phyloP scores from a whole-genome alignment of 2,888 invertebrate genomes.

The Amphipoea lucens region DNA sequence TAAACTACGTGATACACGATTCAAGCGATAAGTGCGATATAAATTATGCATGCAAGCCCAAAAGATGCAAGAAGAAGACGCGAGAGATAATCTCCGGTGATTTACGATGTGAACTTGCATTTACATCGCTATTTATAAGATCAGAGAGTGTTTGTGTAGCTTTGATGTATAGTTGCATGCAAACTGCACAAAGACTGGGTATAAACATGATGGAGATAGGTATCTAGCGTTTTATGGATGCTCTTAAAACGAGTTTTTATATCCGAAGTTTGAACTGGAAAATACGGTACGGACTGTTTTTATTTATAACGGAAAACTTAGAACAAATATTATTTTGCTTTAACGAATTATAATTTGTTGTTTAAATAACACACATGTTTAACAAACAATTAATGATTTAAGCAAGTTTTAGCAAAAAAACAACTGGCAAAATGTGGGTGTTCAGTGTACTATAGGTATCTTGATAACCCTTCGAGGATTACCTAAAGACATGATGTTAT shows the following conservation, averaged over 20 bases:
- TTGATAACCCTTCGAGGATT: not conserved
- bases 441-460: not conserved
- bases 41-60: slow-evolving; percentile 86
- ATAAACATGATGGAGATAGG: slow-evolving; percentile 53
- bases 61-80: slow-evolving; percentile 83
- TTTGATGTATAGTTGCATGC: slow-evolving; percentile 60
- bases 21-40: slow-evolving; percentile 75
- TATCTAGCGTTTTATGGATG: slow-evolving; percentile 36
- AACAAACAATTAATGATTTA: not conserved
- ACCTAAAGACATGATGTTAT: not conserved
- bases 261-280: slow-evolving; percentile 8
- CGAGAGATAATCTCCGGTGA: slow-evolving; percentile 87
- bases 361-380: not conserved
- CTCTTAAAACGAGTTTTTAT: slow-evolving; percentile 37
- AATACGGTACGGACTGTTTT: slow-evolving; percentile 18
- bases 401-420: not conserved
- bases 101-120: slow-evolving; percentile 86
- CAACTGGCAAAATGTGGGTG: not conserved
- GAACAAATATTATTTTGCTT: not conserved
- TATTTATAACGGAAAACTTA: not conserved
- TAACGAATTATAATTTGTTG: too few relatives aligned
- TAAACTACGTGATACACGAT: slow-evolving; percentile 70
- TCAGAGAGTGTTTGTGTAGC: slow-evolving; percentile 50
- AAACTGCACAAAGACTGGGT: slow-evolving; percentile 40
- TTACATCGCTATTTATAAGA: slow-evolving; percentile 74